These are phyloP conservation scores for Callithrix jacchus DNA, from an alignment of 2,113 vertebrate genomes.

Conservation along the genomic window DNA sequence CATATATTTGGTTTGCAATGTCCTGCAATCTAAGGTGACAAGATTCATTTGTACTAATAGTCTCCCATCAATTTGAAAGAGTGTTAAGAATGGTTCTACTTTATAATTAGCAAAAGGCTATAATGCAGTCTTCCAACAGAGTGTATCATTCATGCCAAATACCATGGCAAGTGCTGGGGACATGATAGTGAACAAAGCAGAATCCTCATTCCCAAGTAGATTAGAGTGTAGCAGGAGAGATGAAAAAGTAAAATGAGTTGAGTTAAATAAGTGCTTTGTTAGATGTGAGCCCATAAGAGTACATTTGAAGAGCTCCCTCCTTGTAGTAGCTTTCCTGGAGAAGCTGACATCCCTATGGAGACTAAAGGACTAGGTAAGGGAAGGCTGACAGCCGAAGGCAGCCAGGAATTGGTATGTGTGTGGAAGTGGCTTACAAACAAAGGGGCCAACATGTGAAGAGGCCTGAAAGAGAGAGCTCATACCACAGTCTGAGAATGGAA, in stretches of 20 bases:
- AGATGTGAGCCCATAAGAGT: not conserved
- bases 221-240: not conserved
- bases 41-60: not conserved
- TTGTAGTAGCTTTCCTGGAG: not conserved
- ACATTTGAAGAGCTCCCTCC: not conserved
- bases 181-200: not conserved
- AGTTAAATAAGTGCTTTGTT: not conserved
- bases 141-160: not conserved
- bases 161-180: not conserved
- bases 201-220: not conserved
- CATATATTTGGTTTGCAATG: not conserved
- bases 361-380: not conserved
- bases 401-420: not conserved
- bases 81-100: not conserved
- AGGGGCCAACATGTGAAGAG: not conserved
- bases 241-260: not conserved
- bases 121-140: not conserved
- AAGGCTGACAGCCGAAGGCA: not conserved
- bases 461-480: not conserved
- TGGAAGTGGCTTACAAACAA: not conserved
- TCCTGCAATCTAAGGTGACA: not conserved
- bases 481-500: not conserved
- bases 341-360: not conserved
- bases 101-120: not conserved
- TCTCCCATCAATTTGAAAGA: not conserved